Evolutionary conservation across 64 coral and sea anemone genomes (phyloP).

Genomic region (Porites australiensis): DNA sequence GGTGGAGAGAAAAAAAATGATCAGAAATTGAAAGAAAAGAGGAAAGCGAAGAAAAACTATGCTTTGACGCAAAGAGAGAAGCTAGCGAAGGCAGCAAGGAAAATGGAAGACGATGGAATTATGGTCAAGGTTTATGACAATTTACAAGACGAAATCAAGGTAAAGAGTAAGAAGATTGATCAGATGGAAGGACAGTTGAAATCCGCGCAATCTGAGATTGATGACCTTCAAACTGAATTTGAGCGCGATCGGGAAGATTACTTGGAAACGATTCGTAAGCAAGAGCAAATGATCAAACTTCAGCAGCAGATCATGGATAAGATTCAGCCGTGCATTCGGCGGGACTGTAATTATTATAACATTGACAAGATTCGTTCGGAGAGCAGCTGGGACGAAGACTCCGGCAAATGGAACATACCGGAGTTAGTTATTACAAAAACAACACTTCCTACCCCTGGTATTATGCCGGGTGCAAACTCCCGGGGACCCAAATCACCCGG

Average conservation of each 20-base stretch:
- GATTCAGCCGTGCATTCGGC: constrained; percentile 94
- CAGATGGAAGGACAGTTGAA: constrained; percentile 68
- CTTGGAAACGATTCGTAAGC: constrained; percentile 90
- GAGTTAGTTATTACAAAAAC: constrained; percentile 89
- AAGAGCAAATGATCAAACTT: constrained; percentile 83
- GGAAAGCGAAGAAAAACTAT: constrained; percentile 82
- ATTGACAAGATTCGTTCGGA: constrained; percentile 83
- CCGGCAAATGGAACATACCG: constrained; percentile 80
- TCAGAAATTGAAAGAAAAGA: constrained; percentile 86
- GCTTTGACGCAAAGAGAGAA: constrained; percentile 80
- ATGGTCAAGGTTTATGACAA: constrained; percentile 96
- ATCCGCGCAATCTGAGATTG: constrained; percentile 70
- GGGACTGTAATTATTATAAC: constrained; percentile 98
- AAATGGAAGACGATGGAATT: constrained; percentile 88
- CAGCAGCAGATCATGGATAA: constrained; percentile 94
- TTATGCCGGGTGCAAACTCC: constrained; percentile 76
- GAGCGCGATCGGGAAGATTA: constrained; percentile 92
- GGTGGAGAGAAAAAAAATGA: constrained; percentile 93
- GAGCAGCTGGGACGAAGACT: constrained; percentile 85
- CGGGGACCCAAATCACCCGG: constrained; percentile 65
- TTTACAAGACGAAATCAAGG: constrained; percentile 95
- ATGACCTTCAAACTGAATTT: constrained; percentile 90
- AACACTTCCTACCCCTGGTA: constrained; percentile 80
- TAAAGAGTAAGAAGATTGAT: constrained; percentile 70
- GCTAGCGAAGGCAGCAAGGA: constrained; percentile 73